Evolutionary conservation across 2,888 invertebrate species (phyloP).

Genomic region (Catocala fraxini): DNA sequence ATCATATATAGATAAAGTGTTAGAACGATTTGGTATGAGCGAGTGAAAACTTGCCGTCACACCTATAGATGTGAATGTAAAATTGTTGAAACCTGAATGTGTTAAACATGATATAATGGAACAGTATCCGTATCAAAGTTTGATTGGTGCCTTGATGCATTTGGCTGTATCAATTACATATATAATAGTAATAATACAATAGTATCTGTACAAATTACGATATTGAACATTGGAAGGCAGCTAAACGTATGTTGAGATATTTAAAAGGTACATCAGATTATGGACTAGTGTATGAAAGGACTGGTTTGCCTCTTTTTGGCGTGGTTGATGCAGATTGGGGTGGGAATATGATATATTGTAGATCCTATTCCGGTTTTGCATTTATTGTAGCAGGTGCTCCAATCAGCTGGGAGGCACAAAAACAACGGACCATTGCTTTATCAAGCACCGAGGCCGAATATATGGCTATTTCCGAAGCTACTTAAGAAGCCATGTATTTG

Average conservation of each 20-base stretch:
- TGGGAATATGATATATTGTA: background rate
- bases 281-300: too few relatives aligned
- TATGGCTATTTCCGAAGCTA: too few relatives aligned
- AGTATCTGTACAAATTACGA: constrained; percentile 9
- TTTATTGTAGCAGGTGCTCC: constrained; percentile 4
- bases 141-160: too few relatives aligned
- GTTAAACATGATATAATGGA: too few relatives aligned
- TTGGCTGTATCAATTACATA: background rate
- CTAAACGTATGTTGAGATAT: constrained; percentile 20
- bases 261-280: background rate
- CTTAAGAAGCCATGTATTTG: too few relatives aligned
- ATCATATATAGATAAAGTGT: too few relatives aligned
- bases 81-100: too few relatives aligned
- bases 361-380: constrained; percentile 5
- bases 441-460: too few relatives aligned
- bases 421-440: background rate
- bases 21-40: too few relatives aligned
- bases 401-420: constrained; percentile 4
- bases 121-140: too few relatives aligned
- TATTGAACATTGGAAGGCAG: constrained; percentile 16
- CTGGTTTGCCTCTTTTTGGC: too few relatives aligned
- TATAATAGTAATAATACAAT: constrained; percentile 24
- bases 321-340: too few relatives aligned
- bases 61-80: constrained; percentile 23
- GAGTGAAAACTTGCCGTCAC: constrained; percentile 16